Base-by-base conservation (phyloP, 2,888 invertebrate genomes). In the Clunio marinus region DNA sequence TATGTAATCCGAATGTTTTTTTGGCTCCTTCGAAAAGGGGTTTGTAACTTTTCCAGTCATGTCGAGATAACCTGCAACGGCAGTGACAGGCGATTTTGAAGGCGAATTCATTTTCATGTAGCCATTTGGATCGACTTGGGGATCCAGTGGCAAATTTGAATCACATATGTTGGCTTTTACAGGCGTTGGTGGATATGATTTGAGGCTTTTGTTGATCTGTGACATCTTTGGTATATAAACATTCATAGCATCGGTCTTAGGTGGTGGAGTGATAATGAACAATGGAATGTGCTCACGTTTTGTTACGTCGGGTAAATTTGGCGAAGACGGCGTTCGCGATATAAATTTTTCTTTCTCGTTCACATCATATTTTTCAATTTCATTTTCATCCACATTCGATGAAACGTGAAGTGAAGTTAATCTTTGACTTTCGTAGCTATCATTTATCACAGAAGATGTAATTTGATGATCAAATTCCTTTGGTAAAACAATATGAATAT, bases 41-140 rank as follows among this genome's bases (percentile, higher is more conserved):
- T 15, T 10, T 15, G 37, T 3, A 4, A 25, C 22, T 28, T 68
- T 68, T 10, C 66, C 66, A 15, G 37, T 24, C 68, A 68, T 68
- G 17, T 68, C 68, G 2, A 57, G n/a, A 57, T 68, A 68, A 5
- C 68, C 68, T 1, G 8, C 28, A 22, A 27, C 17, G 8, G 32
- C n/a, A n/a, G n/a, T n/a, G n/a, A n/a, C n/a, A n/a, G n/a, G n/a
- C n/a, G n/a, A n/a, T n/a, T n/a, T n/a, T n/a, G n/a, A n/a, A n/a
- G 68, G 68, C 15, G n/a, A 2, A 58, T 68, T 25, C 68, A 68
- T 68, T 58, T 68, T 58, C 4, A 27, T 58, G 37, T 68, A 68
- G 20, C 55, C 66, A 1, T 22, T n/a, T 5, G 1, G 4, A 17
- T 63, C 46, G 4, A 24, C 24, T 17, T 17, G 10, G 5, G 25